These are phyloP conservation scores for Rhinichthys osculus DNA, from an alignment of 2,797 vertebrate genomes.

Conservation along the genomic window DNA sequence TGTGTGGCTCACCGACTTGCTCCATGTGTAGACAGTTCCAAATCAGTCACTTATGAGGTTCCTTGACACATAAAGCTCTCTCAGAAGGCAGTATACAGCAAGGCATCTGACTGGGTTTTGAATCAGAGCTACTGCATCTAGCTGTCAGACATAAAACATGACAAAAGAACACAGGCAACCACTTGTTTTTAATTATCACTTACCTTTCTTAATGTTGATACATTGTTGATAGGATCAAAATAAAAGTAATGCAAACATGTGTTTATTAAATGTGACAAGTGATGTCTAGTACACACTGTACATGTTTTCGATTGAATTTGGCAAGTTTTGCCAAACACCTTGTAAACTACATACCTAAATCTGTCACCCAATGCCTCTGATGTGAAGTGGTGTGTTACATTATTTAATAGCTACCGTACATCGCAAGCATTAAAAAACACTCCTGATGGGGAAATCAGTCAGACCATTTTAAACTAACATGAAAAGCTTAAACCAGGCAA, in stretches of 20 bases:
- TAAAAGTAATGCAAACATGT: background rate
- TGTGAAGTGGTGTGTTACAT: constrained; percentile 3
- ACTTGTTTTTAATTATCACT: background rate
- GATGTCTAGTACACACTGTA: background rate
- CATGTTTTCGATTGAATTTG: background rate
- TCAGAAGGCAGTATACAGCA: background rate
- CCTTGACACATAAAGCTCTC: constrained; percentile 16
- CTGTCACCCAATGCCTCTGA: background rate
- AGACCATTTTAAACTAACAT: background rate
- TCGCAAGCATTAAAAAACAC: background rate
- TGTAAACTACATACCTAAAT: background rate
- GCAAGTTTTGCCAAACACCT: background rate
- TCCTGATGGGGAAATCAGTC: background rate
- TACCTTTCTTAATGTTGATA: background rate
- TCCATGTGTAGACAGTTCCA: constrained; percentile 19
- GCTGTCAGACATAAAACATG: constrained; percentile 14
- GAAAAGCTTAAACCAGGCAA: background rate
- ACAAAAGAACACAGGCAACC: background rate
- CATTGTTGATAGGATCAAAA: background rate
- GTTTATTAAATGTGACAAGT: background rate
- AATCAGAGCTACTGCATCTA: background rate
- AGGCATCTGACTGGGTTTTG: background rate
- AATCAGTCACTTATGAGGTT: constrained; percentile 26
- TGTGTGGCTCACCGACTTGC: constrained; percentile 17
- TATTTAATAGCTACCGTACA: background rate